These are phyloP conservation scores for Bryconaethiops microstoma DNA, from an alignment of 2,797 vertebrate species.

Conservation along the genomic window DNA sequence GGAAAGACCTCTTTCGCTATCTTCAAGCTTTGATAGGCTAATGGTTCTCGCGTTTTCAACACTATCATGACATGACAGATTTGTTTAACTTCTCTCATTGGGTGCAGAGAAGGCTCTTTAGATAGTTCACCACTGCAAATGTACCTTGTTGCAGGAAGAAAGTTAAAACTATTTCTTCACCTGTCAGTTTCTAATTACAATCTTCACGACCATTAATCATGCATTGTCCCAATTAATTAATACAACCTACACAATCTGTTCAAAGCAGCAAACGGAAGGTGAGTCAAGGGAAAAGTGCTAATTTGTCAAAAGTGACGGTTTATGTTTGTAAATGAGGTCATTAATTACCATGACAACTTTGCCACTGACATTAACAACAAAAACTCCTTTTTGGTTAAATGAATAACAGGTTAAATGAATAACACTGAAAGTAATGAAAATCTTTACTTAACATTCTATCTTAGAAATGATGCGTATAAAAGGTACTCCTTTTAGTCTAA, in stretches of 20 bases:
- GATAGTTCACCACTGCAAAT: conserved; percentile 18
- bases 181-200: conserved; percentile 55
- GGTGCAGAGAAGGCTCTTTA: conserved; percentile 52
- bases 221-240: conserved; percentile 53
- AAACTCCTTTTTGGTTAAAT: neutral
- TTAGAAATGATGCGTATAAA: neutral
- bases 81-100: conserved; percentile 64
- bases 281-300: conserved; percentile 18
- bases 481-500: neutral
- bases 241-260: conserved; percentile 36
- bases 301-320: conserved; percentile 28
- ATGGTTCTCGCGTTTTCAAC: conserved; percentile 78
- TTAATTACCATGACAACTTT: conserved; percentile 29
- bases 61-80: conserved; percentile 75
- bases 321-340: conserved; percentile 25
- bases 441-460: no score
- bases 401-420: neutral
- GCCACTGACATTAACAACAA: neutral
- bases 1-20: conserved; percentile 28
- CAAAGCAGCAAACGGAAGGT: conserved; percentile 43
- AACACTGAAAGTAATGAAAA: no score
- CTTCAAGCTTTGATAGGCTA: conserved; percentile 70
- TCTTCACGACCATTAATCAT: conserved; percentile 52
- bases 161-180: conserved; percentile 30
- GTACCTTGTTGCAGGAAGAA: conserved; percentile 64